Evolutionary conservation across 2,797 vertebrate genomes (phyloP), one percentile per base, ranked within the genome.

Genomic region (Synanceia verrucosa): DNA sequence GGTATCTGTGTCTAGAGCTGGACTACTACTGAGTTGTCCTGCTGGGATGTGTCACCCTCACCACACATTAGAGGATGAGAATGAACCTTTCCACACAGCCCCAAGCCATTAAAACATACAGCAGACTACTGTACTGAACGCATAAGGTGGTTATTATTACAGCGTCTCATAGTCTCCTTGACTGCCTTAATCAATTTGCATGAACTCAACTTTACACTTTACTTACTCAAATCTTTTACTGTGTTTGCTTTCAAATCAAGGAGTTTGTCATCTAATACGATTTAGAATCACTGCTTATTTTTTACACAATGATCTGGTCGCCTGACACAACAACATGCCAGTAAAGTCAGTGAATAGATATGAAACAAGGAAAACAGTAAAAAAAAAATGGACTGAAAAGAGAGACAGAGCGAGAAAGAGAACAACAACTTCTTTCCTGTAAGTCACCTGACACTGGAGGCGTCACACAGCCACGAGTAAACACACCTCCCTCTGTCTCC

Each of bases 401-500:
- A 34, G 34, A 31, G 36, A 57, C 7, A 39, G 57, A 68, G 33
- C 73, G 70, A 46, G 60, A 63, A 16, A 61, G 21, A 62, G 77
- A 89, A 79, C 78, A 88, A 83, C 77, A 82, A 80, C 76, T 70
- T 82, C 76, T 88, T 92, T 91, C 88, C 89, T 91, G 86, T 85
- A 88, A 91, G 85, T 91, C 91, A 92, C 85, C 85, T 91, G 91
- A 91, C 86, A 71, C 76, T 85, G 84, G 71, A 84, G 88, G 90
- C 81, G 86, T 88, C 78, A 78, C 80, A 78, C 61, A 68, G 67
- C 71, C 78, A 65, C 62, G 79, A 91, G 84, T 81, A 83, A 91
- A 90, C 86, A 88, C 81, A 81, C 76, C 70, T 67, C 80, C 79
- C 76, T 71, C 43, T 2, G 11, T 29, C 18, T 14, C 13, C 73